phyloP scores from a whole-genome alignment of 2,888 invertebrate genomes.

The Dryocosmus kuriphilus region DNA sequence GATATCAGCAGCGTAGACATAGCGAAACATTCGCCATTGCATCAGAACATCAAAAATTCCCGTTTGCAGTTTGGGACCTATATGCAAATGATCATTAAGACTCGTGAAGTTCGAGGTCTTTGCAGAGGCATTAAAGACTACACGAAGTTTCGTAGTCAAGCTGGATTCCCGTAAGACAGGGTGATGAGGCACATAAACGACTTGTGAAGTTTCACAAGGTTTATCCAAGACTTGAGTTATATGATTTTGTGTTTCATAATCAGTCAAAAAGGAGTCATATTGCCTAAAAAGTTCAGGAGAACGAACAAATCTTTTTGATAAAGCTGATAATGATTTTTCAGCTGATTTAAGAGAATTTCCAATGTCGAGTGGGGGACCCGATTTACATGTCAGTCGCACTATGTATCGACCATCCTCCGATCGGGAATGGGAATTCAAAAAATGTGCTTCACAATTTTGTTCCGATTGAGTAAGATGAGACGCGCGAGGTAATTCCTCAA shows the following conservation, averaged over 20 bases:
- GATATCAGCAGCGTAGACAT: neutral
- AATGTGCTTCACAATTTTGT: too few species aligned
- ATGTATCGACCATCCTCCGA: constrained; percentile 25
- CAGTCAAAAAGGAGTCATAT: too few species aligned
- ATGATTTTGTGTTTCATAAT: too few species aligned
- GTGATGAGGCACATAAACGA: neutral
- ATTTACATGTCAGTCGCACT: constrained; percentile 22
- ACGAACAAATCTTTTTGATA: neutral
- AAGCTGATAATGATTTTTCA: neutral
- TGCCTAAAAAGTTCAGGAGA: neutral
- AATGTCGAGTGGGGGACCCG: neutral
- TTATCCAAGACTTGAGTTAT: too few species aligned
- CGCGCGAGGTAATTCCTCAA: too few species aligned
- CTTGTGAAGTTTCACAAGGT: too few species aligned
- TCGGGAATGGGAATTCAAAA: neutral
- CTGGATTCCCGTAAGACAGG: neutral
- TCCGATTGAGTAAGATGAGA: neutral
- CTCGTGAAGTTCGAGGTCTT: neutral
- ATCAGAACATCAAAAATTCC: neutral
- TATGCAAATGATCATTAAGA: constrained; percentile 11
- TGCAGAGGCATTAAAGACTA: neutral
- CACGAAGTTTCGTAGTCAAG: neutral
- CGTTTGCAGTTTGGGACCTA: neutral
- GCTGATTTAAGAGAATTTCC: neutral
- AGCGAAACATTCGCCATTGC: neutral